Evolutionary conservation across 2,888 invertebrate genomes (phyloP).

Genomic region (Melinaea marsaeus): DNA sequence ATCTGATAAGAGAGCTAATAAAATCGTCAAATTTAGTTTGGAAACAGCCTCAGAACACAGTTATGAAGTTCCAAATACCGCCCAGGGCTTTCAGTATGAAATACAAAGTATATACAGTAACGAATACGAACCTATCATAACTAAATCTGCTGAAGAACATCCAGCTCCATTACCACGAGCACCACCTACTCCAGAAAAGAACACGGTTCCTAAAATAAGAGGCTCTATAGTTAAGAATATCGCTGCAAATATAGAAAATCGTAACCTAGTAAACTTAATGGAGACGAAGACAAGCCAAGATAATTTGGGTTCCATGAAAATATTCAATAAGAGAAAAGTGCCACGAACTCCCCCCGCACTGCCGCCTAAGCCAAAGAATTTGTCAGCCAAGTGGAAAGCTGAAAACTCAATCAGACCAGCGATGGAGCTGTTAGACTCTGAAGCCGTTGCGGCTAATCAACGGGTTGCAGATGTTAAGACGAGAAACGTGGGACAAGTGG

Average conservation of each 20-base stretch:
- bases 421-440: conserved; percentile 73
- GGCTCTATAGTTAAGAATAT: conserved; percentile 74
- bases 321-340: conserved; percentile 76
- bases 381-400: conserved; percentile 82
- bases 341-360: conserved; percentile 84
- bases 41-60: conserved; percentile 77
- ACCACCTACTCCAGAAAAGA: conserved; percentile 50
- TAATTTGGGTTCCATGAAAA: conserved; percentile 62
- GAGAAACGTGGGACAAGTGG: conserved; percentile 74
- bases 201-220: conserved; percentile 63
- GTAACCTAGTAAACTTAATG: conserved; percentile 62
- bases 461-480: conserved; percentile 77
- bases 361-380: conserved; percentile 87
- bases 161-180: conserved; percentile 55
- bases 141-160: conserved; percentile 62
- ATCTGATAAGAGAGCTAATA: conserved; percentile 69
- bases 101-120: conserved; percentile 85
- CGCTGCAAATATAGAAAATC: conserved; percentile 70
- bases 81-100: conserved; percentile 73
- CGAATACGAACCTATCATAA: conserved; percentile 84
- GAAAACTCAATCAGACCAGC: conserved; percentile 64
- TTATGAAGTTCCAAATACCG: conserved; percentile 79
- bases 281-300: conserved; percentile 64
- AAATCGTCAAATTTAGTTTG: conserved; percentile 73
- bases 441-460: conserved; percentile 78